These are phyloP conservation scores for Ylistrum balloti DNA, from an alignment of 1,140 invertebrate species.

Conservation along the genomic window DNA sequence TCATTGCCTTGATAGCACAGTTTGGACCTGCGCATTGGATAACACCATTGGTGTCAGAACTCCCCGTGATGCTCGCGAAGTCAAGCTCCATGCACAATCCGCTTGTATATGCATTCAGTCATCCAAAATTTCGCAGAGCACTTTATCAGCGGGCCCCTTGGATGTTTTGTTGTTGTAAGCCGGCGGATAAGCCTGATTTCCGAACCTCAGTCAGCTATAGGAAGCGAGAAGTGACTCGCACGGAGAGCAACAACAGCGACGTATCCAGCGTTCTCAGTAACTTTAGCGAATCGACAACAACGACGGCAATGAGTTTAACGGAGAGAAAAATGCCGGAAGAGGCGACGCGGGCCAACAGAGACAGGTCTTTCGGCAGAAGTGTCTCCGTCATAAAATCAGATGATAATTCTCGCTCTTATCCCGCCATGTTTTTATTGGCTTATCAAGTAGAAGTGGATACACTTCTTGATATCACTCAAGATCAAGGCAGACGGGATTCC, in stretches of 20 bases:
- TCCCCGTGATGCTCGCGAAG: slow-evolving; percentile 89
- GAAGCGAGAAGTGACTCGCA: slow-evolving; percentile 46
- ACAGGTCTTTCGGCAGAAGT: neutral
- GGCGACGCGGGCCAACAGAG: neutral
- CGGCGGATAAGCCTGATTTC: slow-evolving; percentile 43
- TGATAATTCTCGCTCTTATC: neutral
- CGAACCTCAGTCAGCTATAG: neutral
- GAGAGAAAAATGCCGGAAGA: neutral
- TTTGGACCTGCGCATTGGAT: slow-evolving; percentile 84
- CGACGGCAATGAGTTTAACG: neutral
- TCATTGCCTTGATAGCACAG: slow-evolving; percentile 90
- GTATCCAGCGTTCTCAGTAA: neutral
- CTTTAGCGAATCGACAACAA: neutral
- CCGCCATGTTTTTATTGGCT: neutral
- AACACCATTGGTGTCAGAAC: slow-evolving; percentile 85
- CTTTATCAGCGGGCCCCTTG: slow-evolving; percentile 70
- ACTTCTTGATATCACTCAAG: neutral
- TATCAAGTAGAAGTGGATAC: neutral
- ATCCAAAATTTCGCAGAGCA: slow-evolving; percentile 71
- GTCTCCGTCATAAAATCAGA: neutral
- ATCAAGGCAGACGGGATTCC: neutral
- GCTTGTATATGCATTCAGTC: slow-evolving; percentile 88
- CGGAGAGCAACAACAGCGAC: slow-evolving; percentile 61
- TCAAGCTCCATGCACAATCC: slow-evolving; percentile 91
- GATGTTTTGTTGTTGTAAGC: slow-evolving; percentile 73